Conservation (phyloP, 2,797 vertebrate species). For the Pangasius larnaudii region DNA sequence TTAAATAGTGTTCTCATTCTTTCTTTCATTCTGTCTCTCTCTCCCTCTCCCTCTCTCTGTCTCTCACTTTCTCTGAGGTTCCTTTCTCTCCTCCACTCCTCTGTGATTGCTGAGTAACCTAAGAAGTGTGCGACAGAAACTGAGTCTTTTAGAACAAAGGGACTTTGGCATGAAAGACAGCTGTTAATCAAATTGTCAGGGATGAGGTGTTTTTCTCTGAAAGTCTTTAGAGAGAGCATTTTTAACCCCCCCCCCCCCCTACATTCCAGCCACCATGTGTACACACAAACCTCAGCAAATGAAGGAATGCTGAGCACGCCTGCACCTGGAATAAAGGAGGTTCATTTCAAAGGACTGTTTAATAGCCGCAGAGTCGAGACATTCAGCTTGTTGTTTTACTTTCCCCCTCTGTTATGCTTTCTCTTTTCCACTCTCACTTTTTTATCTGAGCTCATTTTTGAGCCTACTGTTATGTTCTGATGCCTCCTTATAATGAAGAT, state of each 20-base stretch:
- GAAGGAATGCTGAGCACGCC: conserved; percentile 69
- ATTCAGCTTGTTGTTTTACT: conserved; percentile 51
- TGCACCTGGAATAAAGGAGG: conserved; percentile 71
- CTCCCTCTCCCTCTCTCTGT: conserved; percentile 54
- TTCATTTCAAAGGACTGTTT: conserved; percentile 59
- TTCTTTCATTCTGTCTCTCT: conserved; percentile 45
- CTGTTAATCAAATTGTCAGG: conserved; percentile 81
- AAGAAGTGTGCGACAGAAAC: conserved; percentile 81
- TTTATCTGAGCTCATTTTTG: background rate
- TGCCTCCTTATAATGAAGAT: conserved; percentile 66
- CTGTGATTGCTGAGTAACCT: conserved; percentile 76
- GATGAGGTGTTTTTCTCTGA: conserved; percentile 70
- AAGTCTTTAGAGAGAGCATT: conserved; percentile 55
- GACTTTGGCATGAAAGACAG: conserved; percentile 71
- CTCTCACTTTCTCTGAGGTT: conserved; percentile 51
- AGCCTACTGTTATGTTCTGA: conserved; percentile 34
- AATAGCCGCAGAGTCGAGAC: conserved; percentile 62
- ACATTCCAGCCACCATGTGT: conserved; percentile 51
- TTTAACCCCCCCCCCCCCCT: conserved; percentile 28
- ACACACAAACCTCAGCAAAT: conserved; percentile 64
- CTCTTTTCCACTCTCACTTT: conserved; percentile 17
- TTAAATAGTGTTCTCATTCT: conserved; percentile 54
- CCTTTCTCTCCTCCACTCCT: conserved; percentile 65
- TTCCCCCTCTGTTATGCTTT: conserved; percentile 15
- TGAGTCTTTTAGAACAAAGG: conserved; percentile 66